These are phyloP conservation scores for Chloropsis hardwickii DNA, from an alignment of 2,113 vertebrate species.

Conservation along the genomic window DNA sequence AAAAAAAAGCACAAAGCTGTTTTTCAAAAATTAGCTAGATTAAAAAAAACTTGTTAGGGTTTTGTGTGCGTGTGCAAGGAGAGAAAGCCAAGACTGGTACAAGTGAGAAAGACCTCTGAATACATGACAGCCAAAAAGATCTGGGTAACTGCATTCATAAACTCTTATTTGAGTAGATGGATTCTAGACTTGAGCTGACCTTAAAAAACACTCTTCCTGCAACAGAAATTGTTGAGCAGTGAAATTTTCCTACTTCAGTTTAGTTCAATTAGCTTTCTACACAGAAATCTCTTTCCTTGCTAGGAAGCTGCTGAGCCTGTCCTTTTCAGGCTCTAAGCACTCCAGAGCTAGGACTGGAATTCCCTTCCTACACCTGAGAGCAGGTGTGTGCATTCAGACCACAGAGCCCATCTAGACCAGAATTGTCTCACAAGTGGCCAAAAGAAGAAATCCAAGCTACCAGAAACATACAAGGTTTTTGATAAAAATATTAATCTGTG, in stretches of 20 bases:
- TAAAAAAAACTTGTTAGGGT: neutral
- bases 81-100: neutral
- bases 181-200: neutral
- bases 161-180: neutral
- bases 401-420: neutral
- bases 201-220: neutral
- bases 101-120: neutral
- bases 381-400: neutral
- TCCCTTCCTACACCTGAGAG: neutral
- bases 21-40: neutral
- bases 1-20: neutral
- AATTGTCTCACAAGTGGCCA: accelerated
- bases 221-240: neutral
- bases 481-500: neutral
- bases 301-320: neutral
- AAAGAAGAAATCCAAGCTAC: neutral
- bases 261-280: neutral
- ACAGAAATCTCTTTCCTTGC: neutral
- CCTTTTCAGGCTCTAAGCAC: neutral
- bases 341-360: neutral
- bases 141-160: neutral
- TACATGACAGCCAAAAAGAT: neutral
- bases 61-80: neutral
- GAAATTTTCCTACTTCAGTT: neutral
- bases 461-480: neutral